These are phyloP conservation scores for Ranitomeya imitator DNA, from an alignment of 2,113 vertebrate genomes.

Conservation along the genomic window DNA sequence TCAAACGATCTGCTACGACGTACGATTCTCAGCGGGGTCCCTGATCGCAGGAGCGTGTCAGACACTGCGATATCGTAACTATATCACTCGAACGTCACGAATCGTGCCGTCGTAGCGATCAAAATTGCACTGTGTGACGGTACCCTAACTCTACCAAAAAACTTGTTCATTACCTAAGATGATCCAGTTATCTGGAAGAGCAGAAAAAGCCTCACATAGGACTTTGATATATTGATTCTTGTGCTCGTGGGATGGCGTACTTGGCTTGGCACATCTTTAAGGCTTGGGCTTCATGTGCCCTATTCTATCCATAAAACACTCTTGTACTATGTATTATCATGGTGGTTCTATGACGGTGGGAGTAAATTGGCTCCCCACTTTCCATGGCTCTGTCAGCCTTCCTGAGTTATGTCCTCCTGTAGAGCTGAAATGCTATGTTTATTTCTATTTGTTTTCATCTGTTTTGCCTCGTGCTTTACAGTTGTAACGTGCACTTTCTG, in stretches of 20 bases:
- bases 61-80: too few species aligned
- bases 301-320: background rate
- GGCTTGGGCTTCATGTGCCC: background rate
- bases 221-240: background rate
- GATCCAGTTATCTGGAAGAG: background rate
- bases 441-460: background rate
- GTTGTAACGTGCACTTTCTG: constrained; percentile 4
- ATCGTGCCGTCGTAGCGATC: too few species aligned
- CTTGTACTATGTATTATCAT: background rate
- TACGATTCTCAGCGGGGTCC: too few species aligned
- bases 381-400: background rate
- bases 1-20: too few species aligned
- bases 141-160: background rate
- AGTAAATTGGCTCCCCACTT: background rate
- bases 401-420: background rate
- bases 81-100: too few species aligned
- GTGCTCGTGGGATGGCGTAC: background rate
- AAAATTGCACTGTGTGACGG: too few species aligned
- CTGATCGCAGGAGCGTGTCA: too few species aligned
- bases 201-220: background rate
- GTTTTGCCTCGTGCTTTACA: background rate
- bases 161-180: background rate
- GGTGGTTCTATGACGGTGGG: background rate
- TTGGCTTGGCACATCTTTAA: background rate
- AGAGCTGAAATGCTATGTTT: background rate